These are phyloP conservation scores for Synergus itoensis DNA, from an alignment of 2,888 invertebrate genomes.

Conservation along the genomic window DNA sequence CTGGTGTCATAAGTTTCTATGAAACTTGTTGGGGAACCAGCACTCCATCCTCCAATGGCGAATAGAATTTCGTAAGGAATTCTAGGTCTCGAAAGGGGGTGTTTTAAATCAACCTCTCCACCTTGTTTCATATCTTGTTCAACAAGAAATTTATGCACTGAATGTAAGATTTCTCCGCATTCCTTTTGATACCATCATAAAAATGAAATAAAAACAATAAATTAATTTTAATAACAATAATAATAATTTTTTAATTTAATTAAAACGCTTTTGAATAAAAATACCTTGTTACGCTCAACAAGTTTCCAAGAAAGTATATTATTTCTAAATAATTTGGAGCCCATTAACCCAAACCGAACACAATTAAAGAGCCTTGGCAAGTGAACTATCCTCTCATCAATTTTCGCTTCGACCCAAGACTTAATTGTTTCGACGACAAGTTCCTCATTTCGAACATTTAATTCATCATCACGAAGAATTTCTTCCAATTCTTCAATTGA, in stretches of 20 bases:
- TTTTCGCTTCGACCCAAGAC: conserved; percentile 84
- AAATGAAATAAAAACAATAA: neutral
- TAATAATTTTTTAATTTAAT: neutral
- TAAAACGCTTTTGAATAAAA: conserved; percentile 42
- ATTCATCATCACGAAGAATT: conserved; percentile 84
- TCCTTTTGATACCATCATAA: conserved; percentile 74
- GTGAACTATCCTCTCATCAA: conserved; percentile 79
- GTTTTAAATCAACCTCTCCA: conserved; percentile 79
- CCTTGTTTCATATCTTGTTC: conserved; percentile 74
- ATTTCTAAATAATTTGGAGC: conserved; percentile 80
- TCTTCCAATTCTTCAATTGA: conserved; percentile 80
- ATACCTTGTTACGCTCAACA: conserved; percentile 79
- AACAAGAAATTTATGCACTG: conserved; percentile 80
- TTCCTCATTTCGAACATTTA: conserved; percentile 87
- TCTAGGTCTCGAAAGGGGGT: conserved; percentile 84
- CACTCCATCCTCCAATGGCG: conserved; percentile 91
- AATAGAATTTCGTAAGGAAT: conserved; percentile 89
- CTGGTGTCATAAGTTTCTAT: conserved; percentile 89
- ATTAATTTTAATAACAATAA: too few relatives aligned
- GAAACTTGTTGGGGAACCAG: conserved; percentile 91
- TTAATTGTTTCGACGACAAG: conserved; percentile 86
- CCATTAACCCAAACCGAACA: conserved; percentile 84
- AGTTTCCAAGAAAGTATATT: conserved; percentile 81
- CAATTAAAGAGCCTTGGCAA: conserved; percentile 83
- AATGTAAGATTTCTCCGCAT: conserved; percentile 80